phyloP scores from a whole-genome alignment of 2,888 invertebrate species.

The Incurvaria masculella region DNA sequence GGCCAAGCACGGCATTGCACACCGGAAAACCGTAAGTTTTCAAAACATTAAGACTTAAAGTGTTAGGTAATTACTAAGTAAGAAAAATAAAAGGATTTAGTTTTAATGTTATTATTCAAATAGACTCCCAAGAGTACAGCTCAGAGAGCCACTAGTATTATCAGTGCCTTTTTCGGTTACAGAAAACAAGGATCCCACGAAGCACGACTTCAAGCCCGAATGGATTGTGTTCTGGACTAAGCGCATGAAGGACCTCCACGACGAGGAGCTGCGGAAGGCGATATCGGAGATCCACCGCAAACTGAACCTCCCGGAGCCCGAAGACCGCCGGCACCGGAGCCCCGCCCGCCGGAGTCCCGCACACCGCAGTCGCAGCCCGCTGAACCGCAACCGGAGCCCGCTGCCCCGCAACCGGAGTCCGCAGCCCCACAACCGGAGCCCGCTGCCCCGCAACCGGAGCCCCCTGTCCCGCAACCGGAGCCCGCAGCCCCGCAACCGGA shows the following conservation, averaged over 20 bases:
- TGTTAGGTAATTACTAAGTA: no score
- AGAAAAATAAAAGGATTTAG: no score
- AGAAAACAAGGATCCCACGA: conserved; percentile 71
- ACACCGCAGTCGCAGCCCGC: conserved; percentile 7
- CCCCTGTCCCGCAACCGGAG: conserved; percentile 29
- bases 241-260: conserved; percentile 75
- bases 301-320: conserved; percentile 46
- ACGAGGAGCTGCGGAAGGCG: conserved; percentile 61
- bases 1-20: no score
- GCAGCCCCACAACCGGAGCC: neutral
- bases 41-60: no score
- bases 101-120: no score
- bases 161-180: no score
- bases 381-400: conserved; percentile 3
- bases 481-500: conserved; percentile 24
- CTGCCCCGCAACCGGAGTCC: conserved; percentile 4
- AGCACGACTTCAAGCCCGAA: conserved; percentile 84
- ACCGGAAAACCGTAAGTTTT: no score
- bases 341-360: conserved; percentile 21
- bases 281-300: conserved; percentile 68
- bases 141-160: no score
- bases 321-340: conserved; percentile 12
- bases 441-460: conserved; percentile 27
- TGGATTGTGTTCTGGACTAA: conserved; percentile 87
- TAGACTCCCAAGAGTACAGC: no score